Base-by-base conservation (phyloP, 2,797 vertebrate genomes). In the Eulemur albifrons region DNA sequence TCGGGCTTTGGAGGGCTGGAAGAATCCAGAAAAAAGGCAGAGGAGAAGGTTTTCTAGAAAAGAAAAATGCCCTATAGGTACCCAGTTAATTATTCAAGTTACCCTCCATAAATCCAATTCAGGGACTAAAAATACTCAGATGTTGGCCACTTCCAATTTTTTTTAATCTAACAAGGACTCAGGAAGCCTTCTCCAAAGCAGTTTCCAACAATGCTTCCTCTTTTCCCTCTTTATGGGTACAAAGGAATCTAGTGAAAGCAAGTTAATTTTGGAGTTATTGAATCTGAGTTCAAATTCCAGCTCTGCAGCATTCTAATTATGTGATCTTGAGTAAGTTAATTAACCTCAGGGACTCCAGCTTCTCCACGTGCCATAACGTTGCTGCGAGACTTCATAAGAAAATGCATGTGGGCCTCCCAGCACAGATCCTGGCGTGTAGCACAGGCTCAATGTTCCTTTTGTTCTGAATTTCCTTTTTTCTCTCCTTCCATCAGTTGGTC, bases 211-310 rank as follows among this genome's bases (percentile, higher is more conserved):
- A 45, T 13, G 61, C 38, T 69, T 82, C 45, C 40, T 88, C 21
- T 30, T 89, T 92, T 77, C 17, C 43, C 4, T 93, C 77, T 91
- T 95, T 45, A 32, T 52, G 25, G 25, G 21, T 45, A 4, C 43
- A 70, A 84, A 83, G 35, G 70, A 89, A 45, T 86, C 75, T 93
- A 67, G 38, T 91, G 54, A 72, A 91, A 90, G 7, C 23, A 52
- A 73, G 43, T 79, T 87, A 61, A 73, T 77, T 94, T 93, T 90
- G 61, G 52, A 79, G 59, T 89, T 80, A 77, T 21, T 91, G 91
- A 89, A 67, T 96, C 76, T 73, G 86, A 91, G 69, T 89, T 96
- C 52, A 96, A 90, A 77, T 95, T 90, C 48, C 27, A 77, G 18
- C 32, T 81, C 40, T 84, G 38, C 38, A 87, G 13, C 50, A 54